Evolutionary conservation across 2,113 vertebrate genomes (phyloP).

Genomic region (Plectropomus leopardus): DNA sequence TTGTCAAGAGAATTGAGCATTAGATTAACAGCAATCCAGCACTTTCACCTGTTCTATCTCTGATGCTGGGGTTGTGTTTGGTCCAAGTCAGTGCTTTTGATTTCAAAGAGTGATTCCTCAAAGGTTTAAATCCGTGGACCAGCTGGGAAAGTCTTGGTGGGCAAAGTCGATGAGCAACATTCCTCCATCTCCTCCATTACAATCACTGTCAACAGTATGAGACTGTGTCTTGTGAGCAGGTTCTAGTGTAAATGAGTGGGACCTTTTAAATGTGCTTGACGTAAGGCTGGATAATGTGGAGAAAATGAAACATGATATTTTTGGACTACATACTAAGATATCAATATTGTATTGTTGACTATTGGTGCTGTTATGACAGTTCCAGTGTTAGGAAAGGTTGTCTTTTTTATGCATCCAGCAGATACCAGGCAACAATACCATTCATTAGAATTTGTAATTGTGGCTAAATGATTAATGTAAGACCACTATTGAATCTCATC

Average conservation of each 20-base stretch:
- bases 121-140: conserved; percentile 2
- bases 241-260: neutral
- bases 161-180: neutral
- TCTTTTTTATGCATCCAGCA: neutral
- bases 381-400: neutral
- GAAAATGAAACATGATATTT: too few relatives aligned
- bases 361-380: neutral
- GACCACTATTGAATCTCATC: neutral
- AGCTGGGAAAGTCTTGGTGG: neutral
- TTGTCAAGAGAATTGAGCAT: conserved; percentile 6
- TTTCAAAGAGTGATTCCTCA: conserved; percentile 10
- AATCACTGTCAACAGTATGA: neutral
- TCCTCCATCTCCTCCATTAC: neutral
- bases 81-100: neutral
- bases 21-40: neutral
- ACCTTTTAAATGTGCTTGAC: neutral
- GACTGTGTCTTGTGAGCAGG: neutral
- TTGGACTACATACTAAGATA: too few relatives aligned
- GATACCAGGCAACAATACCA: neutral
- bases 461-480: neutral
- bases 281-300: too few relatives aligned
- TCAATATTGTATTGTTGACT: too few relatives aligned
- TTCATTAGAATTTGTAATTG: neutral
- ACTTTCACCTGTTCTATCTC: conserved; percentile 3
- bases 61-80: conserved; percentile 12